These are phyloP conservation scores for Oostethus manadensis DNA, from an alignment of 2,113 vertebrate species.

Conservation along the genomic window DNA sequence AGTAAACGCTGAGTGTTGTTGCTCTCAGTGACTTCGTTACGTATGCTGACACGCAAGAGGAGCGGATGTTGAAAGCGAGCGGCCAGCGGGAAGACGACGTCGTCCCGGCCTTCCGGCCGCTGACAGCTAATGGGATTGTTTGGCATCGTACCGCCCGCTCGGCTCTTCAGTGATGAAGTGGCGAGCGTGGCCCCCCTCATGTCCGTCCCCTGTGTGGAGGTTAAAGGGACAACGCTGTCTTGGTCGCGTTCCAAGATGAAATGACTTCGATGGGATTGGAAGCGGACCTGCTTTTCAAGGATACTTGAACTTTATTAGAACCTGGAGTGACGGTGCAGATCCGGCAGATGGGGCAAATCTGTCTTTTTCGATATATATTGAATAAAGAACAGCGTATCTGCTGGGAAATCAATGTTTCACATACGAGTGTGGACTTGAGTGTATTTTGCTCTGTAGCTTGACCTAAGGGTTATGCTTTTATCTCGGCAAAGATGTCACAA, in stretches of 20 bases:
- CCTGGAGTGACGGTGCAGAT: too few relatives aligned
- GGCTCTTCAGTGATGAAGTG: slow-evolving; percentile 61
- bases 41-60: slow-evolving; percentile 58
- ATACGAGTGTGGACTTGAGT: too few relatives aligned
- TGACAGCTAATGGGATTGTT: slow-evolving; percentile 64
- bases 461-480: too few relatives aligned
- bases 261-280: slow-evolving; percentile 53
- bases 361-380: too few relatives aligned
- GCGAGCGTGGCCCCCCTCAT: slow-evolving; percentile 40
- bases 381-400: too few relatives aligned
- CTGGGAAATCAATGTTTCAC: too few relatives aligned
- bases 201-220: slow-evolving; percentile 57
- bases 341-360: too few relatives aligned
- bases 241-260: slow-evolving; percentile 69
- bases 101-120: slow-evolving; percentile 28
- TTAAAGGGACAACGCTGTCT: slow-evolving; percentile 60
- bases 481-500: too few relatives aligned
- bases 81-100: slow-evolving; percentile 29
- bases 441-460: too few relatives aligned
- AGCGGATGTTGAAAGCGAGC: slow-evolving; percentile 34
- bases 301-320: slow-evolving; percentile 18
- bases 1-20: slow-evolving; percentile 52
- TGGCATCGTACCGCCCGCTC: slow-evolving; percentile 45
- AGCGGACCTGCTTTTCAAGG: slow-evolving; percentile 45
- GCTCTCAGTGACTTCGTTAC: slow-evolving; percentile 41